These are phyloP conservation scores for Rhabdomys pumilio DNA, from an alignment of 2,797 vertebrate species.

Conservation along the genomic window DNA sequence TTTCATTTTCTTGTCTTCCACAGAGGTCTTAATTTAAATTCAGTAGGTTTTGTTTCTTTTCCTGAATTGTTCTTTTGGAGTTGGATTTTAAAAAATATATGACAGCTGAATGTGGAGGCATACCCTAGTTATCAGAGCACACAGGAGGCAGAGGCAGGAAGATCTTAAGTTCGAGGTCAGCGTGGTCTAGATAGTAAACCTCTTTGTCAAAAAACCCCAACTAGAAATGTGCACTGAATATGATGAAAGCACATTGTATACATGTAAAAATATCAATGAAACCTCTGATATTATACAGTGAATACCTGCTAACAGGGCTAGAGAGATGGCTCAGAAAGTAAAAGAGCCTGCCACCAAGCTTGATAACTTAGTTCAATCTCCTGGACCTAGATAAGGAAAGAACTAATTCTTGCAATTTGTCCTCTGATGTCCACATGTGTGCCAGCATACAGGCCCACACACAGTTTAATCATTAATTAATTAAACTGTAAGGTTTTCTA, in stretches of 20 bases:
- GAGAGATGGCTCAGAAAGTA: neutral
- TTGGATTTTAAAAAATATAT: neutral
- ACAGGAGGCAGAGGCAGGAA: neutral
- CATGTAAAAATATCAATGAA: neutral
- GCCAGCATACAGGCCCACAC: neutral
- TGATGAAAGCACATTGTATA: neutral
- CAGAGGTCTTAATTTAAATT: slow-evolving; percentile 3
- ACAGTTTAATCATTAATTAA: neutral
- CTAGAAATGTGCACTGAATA: neutral
- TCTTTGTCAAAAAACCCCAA: neutral
- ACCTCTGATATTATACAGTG: neutral
- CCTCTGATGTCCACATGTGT: neutral
- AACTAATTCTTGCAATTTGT: neutral
- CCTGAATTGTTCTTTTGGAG: neutral
- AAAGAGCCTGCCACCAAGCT: neutral
- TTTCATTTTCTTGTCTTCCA: slow-evolving; percentile 16
- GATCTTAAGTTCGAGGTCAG: neutral
- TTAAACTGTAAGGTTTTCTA: neutral
- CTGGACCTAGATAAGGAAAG: neutral
- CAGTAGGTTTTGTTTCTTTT: neutral
- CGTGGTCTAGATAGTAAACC: neutral
- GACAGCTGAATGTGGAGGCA: neutral
- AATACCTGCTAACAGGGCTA: neutral
- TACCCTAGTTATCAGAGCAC: neutral
- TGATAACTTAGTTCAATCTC: neutral